Evolutionary conservation across 2,888 invertebrate genomes (phyloP), one percentile per base, ranked within the genome.

Genomic region (Eulithis prunata): DNA sequence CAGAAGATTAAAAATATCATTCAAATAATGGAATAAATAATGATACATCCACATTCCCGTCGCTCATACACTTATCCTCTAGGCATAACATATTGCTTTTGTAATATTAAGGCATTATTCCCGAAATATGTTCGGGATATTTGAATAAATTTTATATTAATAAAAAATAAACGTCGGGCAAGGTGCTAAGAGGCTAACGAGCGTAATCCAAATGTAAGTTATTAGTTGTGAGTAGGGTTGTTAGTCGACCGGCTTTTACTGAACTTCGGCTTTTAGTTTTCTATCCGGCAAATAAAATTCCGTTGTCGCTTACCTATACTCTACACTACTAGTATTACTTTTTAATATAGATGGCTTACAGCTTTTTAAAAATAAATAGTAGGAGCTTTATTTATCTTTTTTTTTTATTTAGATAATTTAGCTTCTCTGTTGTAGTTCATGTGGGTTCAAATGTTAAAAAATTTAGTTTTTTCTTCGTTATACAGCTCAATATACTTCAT

Each of bases 181-280:
- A 91, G 92, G 91, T 91, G 92, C 90, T 89, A 91, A 91, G 91
- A 90, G 89, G 84, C 89, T 92, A 91, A 91, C 91, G 91, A 91
- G 91, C 86, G 87, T 91, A 91, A 91, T 91, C 91, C 87, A 83
- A 87, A 86, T 89, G 90, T 92, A 91, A 91, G 89, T 90, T 91
- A 91, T 91, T 90, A 90, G 90, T 82, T 82, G 86, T 78, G 74
- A 79, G 81, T 49, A 64, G 64, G 53, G 64, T n/a, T 54, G 68
- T 21, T 32, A 6, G 38, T 11, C 6, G 59, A 3, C 36, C 49
- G 41, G 28, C 32, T 38, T 52, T 51, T 36, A 43, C 36, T 54
- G 57, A 55, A 51, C 36, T 21, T 28, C 66, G 57, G 54, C 57
- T 54, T 13, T 61, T 43, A 21, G 21, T 4, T n/a, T 21, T 8